Evolutionary conservation across 2,888 invertebrate species (phyloP).

Genomic region (Tridacna gigas): DNA sequence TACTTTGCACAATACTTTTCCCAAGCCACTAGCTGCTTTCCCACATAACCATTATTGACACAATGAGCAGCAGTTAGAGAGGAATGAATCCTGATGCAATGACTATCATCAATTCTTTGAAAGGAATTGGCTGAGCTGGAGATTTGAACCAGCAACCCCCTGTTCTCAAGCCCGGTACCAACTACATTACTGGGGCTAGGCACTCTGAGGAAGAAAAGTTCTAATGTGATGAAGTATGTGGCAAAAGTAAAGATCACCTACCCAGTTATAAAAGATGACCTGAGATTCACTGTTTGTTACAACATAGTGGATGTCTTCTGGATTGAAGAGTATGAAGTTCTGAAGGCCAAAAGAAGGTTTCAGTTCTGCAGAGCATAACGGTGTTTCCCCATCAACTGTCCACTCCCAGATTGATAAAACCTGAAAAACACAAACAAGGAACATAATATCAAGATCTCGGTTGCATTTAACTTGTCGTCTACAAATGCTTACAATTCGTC

Average conservation of each 20-base stretch:
- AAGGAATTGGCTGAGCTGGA: background rate
- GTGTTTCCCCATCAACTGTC: slow-evolving; percentile 84
- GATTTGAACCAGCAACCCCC: background rate
- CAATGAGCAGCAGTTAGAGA: background rate
- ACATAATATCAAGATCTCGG: background rate
- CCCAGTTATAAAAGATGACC: slow-evolving; percentile 85
- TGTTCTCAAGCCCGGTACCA: background rate
- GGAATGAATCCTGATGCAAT: background rate
- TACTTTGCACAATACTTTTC: background rate
- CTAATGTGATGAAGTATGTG: too few relatives aligned
- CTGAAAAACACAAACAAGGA: slow-evolving; percentile 61
- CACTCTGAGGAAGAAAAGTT: too few relatives aligned
- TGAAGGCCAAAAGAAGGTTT: slow-evolving; percentile 80
- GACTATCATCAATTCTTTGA: background rate
- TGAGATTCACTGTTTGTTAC: slow-evolving; percentile 84
- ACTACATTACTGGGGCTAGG: too few relatives aligned
- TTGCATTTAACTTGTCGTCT: background rate
- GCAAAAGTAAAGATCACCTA: slow-evolving; percentile 57
- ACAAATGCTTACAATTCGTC: background rate
- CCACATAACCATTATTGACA: background rate
- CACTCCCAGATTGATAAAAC: slow-evolving; percentile 85
- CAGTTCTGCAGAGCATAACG: slow-evolving; percentile 82
- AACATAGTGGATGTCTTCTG: slow-evolving; percentile 82
- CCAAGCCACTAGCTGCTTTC: background rate
- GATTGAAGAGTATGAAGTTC: slow-evolving; percentile 83